Percentiles rank a stretch among this genome's conserved stretches.
Conservation (phyloP, 2,797 vertebrate species). For the Spea hammondii region DNA sequence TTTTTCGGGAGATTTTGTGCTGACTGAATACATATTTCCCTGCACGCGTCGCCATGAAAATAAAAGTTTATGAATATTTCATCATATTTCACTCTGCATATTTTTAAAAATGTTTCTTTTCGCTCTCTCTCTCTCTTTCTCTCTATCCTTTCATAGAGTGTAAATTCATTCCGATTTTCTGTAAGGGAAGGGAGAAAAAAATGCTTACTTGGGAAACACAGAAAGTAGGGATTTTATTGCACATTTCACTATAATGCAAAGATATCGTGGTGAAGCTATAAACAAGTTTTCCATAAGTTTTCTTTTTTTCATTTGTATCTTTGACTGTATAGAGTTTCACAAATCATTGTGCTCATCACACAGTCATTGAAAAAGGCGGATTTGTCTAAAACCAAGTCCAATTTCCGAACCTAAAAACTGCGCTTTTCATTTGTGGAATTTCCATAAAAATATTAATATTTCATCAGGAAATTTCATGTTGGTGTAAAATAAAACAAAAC, state of each 20-base stretch:
- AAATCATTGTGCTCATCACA: no score
- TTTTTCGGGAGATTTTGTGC: conserved; percentile 13
- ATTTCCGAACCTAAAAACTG: no score
- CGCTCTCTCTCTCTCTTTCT: background rate
- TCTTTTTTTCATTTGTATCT: no score
- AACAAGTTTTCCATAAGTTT: no score
- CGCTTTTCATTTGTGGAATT: no score
- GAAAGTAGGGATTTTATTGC: conserved; percentile 11
- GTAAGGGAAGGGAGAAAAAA: background rate
- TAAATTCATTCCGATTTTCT: background rate
- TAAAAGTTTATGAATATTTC: conserved; percentile 40
- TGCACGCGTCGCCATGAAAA: conserved; percentile 9
- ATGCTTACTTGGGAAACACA: background rate
- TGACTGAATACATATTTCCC: conserved; percentile 32
- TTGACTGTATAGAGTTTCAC: no score
- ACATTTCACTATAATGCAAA: background rate
- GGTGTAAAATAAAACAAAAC: no score
- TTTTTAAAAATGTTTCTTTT: background rate
- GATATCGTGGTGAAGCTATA: no score
- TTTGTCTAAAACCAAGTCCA: no score
- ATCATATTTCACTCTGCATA: background rate
- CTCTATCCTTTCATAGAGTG: background rate
- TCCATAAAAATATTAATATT: no score
- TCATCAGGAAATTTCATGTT: no score
- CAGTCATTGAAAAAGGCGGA: no score